These are phyloP conservation scores for Phorcus lineatus DNA, from an alignment of 2,888 invertebrate species.

Conservation along the genomic window DNA sequence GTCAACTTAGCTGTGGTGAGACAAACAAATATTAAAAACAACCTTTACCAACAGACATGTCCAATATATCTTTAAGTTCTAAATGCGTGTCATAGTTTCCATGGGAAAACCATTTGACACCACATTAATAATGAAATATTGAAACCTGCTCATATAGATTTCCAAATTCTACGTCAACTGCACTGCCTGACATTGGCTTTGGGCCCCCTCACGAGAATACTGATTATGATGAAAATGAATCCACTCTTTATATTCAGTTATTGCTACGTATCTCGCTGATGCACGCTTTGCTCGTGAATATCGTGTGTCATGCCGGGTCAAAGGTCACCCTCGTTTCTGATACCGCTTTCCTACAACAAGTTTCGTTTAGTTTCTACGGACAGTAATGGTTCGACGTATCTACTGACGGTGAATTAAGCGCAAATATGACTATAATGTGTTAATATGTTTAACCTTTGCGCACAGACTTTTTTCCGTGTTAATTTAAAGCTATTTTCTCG, in stretches of 20 bases:
- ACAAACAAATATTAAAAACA: too few species aligned
- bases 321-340: neutral
- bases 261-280: neutral
- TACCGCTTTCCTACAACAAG: neutral
- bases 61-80: too few species aligned
- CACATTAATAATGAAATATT: neutral
- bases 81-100: neutral
- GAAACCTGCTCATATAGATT: neutral
- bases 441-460: slow-evolving; percentile 9
- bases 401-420: neutral
- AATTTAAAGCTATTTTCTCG: slow-evolving; percentile 8
- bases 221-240: neutral
- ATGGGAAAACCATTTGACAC: neutral
- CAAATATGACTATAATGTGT: neutral
- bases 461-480: neutral
- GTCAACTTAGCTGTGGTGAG: too few species aligned
- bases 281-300: neutral
- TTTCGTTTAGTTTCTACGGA: neutral
- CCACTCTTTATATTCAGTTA: neutral
- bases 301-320: slow-evolving; percentile 9
- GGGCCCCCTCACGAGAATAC: neutral
- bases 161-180: neutral
- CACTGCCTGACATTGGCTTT: neutral
- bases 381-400: neutral
- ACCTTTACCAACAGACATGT: too few species aligned